A percentile compares a stretch with the other conserved stretches of the same genome.
These are phyloP conservation scores for Dinoponera quadriceps DNA, from an alignment of 1,140 invertebrate genomes.

Conservation along the genomic window DNA sequence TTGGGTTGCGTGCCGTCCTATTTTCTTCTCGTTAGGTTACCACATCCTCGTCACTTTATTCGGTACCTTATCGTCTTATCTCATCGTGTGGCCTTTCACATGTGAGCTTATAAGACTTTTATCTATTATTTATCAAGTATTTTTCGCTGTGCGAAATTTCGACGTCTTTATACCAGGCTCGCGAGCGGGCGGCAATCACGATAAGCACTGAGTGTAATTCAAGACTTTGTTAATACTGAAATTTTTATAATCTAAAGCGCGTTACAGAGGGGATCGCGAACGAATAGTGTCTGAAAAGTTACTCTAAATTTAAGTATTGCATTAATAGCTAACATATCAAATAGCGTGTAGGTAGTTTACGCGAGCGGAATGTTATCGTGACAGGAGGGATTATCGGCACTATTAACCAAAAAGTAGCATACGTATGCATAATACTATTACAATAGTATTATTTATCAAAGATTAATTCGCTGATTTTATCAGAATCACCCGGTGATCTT, in stretches of 20 bases:
- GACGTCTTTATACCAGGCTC: conserved; percentile 10
- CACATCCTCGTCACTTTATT: background rate
- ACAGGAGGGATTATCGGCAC: conserved; percentile 10
- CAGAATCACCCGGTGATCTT: no score
- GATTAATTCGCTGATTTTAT: background rate
- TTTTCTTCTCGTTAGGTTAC: background rate
- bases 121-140: conserved; percentile 29
- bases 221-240: conserved; percentile 20
- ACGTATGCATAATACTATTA: conserved; percentile 9
- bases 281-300: conserved; percentile 13
- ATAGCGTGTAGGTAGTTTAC: conserved; percentile 23
- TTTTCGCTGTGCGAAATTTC: conserved; percentile 5
- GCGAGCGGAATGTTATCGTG: conserved; percentile 13
- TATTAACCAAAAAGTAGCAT: conserved; percentile 45
- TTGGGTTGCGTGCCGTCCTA: background rate
- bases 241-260: background rate
- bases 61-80: conserved; percentile 1
- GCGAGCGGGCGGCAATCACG: background rate
- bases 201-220: background rate
- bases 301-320: conserved; percentile 26
- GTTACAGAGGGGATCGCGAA: background rate
- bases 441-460: conserved; percentile 4
- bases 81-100: background rate
- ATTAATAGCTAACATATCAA: conserved; percentile 41
- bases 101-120: background rate